phyloP scores from a whole-genome alignment of 1,140 invertebrate species.

The Lepidurus arcticus region DNA sequence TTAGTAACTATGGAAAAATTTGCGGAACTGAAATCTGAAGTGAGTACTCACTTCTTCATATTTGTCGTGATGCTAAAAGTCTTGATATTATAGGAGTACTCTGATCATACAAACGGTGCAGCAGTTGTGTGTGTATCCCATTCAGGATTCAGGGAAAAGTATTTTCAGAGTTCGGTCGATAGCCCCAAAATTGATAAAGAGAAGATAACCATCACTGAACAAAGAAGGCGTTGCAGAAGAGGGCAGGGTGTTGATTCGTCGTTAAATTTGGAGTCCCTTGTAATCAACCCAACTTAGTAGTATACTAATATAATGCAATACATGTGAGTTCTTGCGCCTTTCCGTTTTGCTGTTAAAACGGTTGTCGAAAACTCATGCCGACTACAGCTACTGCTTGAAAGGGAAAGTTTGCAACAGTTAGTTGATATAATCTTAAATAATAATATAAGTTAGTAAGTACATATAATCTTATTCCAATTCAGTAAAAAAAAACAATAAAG shows the following conservation, averaged over 20 bases:
- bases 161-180: conserved; percentile 16
- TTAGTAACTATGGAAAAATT: conserved; percentile 81
- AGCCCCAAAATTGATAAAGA: neutral
- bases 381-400: too few relatives aligned
- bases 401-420: too few relatives aligned
- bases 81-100: neutral
- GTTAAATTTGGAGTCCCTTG: neutral
- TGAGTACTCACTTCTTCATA: conserved; percentile 23
- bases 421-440: too few relatives aligned
- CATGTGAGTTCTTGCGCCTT: too few relatives aligned
- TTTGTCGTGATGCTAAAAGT: neutral
- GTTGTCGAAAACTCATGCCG: too few relatives aligned
- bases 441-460: too few relatives aligned
- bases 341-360: too few relatives aligned
- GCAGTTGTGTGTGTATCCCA: neutral
- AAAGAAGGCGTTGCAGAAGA: neutral
- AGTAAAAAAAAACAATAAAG: too few relatives aligned
- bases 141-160: conserved; percentile 24
- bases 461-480: too few relatives aligned
- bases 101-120: neutral
- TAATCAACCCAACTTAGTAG: neutral
- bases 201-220: neutral
- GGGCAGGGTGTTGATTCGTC: neutral
- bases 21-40: conserved; percentile 44
- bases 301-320: too few relatives aligned